Percentiles rank a stretch among this genome's conserved stretches.
phyloP scores from a whole-genome alignment of 2,113 vertebrate species.

The Pseudopipra pipra region DNA sequence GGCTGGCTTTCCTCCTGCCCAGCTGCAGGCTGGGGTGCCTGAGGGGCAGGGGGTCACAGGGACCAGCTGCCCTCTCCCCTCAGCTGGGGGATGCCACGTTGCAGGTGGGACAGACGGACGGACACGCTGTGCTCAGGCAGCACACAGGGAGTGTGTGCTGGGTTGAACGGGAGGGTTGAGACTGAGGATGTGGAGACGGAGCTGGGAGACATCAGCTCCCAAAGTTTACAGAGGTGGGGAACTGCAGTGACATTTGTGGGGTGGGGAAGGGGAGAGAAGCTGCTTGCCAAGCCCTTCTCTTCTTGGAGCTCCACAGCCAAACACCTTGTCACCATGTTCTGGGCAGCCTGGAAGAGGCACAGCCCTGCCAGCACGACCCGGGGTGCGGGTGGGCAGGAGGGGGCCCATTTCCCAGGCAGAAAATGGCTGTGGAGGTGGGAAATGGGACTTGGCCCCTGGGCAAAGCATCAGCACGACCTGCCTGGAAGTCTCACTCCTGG shows the following conservation, averaged over 20 bases:
- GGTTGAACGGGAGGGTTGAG: fast-evolving
- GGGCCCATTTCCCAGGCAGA: too few relatives aligned
- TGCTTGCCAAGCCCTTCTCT: too few relatives aligned
- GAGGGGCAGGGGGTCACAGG: not conserved
- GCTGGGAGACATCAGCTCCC: not conserved
- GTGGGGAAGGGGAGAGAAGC: too few relatives aligned
- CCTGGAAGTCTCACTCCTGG: too few relatives aligned
- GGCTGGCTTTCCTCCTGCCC: not conserved
- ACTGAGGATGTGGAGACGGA: not conserved
- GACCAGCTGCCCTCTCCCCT: not conserved
- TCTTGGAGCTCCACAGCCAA: not conserved
- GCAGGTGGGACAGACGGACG: not conserved
- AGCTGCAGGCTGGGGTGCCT: not conserved
- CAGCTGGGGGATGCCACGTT: not conserved
- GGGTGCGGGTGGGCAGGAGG: too few relatives aligned
- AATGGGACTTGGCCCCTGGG: too few relatives aligned
- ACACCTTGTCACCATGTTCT: too few relatives aligned
- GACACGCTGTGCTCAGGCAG: fast-evolving
- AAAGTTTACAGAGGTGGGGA: not conserved
- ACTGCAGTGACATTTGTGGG: fast-evolving
- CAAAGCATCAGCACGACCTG: too few relatives aligned
- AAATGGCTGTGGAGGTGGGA: too few relatives aligned
- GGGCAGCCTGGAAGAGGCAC: too few relatives aligned
- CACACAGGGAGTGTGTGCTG: fast-evolving
- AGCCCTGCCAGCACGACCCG: too few relatives aligned